These are phyloP conservation scores for Megaceryle alcyon DNA, from an alignment of 2,797 vertebrate species.

Conservation along the genomic window DNA sequence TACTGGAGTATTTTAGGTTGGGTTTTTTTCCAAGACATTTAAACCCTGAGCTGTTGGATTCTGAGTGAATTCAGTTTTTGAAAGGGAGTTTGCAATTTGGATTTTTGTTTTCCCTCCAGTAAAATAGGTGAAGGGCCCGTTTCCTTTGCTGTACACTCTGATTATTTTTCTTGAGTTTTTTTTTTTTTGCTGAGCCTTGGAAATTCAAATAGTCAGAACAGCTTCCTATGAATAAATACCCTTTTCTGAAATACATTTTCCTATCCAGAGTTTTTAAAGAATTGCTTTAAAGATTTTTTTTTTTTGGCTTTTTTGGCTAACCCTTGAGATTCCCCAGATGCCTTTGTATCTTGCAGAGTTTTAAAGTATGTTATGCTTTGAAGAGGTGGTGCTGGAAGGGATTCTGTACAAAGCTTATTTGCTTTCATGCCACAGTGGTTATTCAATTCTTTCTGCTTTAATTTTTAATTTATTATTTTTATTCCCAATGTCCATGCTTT, in stretches of 20 bases:
- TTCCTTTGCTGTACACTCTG: not conserved
- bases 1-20: not conserved
- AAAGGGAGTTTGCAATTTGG: not conserved
- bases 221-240: not conserved
- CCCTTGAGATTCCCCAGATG: not conserved
- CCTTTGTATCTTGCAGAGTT: not conserved
- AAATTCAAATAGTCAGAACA: not conserved
- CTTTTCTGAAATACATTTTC: not conserved
- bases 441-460: not conserved
- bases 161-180: not conserved
- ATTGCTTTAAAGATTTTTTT: not conserved
- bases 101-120: not conserved
- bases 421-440: not conserved
- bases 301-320: not conserved
- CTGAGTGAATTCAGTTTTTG: not conserved
- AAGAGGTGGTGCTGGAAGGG: not conserved
- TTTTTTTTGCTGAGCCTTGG: not conserved
- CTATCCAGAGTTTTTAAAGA: not conserved
- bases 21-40: not conserved
- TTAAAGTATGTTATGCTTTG: not conserved
- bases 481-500: accelerated
- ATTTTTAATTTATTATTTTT: not conserved
- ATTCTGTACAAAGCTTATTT: not conserved
- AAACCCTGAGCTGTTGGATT: not conserved
- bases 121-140: not conserved